Evolutionary conservation across 2,113 vertebrate genomes (phyloP), one percentile per base, ranked within the genome.

Genomic region (Cavia aperea): DNA sequence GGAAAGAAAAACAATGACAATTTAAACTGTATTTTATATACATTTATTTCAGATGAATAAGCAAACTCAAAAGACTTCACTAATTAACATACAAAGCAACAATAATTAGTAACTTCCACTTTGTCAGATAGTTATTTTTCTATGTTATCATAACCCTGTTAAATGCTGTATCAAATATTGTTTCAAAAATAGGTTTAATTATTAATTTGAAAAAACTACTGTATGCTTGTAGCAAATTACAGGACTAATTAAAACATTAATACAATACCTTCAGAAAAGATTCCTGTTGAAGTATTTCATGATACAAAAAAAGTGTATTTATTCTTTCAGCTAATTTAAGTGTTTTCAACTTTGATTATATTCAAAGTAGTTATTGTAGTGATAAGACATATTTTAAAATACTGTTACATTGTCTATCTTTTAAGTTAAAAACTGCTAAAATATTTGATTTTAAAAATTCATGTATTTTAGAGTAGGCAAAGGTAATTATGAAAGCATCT

Each of bases 181-280:
- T 43, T 75, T 26, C 5, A 89, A 73, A 81, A 88, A 81, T 39
- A 60, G 9, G 23, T 78, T 79, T 65, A 66, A 75, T 75, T 63
- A 39, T 24, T 83, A 73, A 66, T 89, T 92, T 86, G 36, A 7
- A 66, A 49, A 56, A 91, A 86, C 13, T 79, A 73, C 13, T 16
- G 16, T 66, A 83, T 63, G 4, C 65, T 79, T 26, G 5, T 89
- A 7, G 29, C 18, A 65, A 2, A 62, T 60, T 49, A 73, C 49
- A 94, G 29, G 11, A 43, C 73, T 82, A 46, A 24, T 72, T 94
- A 89, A 91, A 94, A 83, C 5, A 89, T 54, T 49, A 77, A 11
- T 43, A 86, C 39, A 31, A 91, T 4, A 46, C 19, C 56, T 93
- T 65, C 26, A 78, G 66, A 72, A 93, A 79, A 85, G 13, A 72